Conservation (phyloP, 2,113 vertebrate species). For the Ellobius talpinus region DNA sequence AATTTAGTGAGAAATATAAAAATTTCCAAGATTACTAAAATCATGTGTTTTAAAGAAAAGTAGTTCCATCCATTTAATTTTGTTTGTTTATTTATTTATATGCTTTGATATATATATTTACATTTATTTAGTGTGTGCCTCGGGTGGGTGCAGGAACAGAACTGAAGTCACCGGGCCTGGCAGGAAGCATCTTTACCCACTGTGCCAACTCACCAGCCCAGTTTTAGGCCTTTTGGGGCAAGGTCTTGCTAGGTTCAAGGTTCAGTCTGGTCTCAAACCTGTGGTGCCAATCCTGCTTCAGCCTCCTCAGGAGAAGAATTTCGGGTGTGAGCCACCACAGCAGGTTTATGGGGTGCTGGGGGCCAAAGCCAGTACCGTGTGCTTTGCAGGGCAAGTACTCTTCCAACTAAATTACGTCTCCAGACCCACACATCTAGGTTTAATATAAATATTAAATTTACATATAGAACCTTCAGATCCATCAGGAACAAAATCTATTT, state of each 20-base stretch:
- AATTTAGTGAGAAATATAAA: slow-evolving; percentile 48
- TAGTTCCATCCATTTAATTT: not conserved
- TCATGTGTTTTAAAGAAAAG: slow-evolving; percentile 5
- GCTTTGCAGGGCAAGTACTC: too few relatives aligned
- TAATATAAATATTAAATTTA: slow-evolving; percentile 16
- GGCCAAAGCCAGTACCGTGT: not conserved
- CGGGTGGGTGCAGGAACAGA: too few relatives aligned
- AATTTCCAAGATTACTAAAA: slow-evolving; percentile 36
- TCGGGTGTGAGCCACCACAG: not conserved
- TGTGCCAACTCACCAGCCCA: too few relatives aligned
- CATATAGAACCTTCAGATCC: not conserved
- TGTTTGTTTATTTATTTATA: not conserved
- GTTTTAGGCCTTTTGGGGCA: too few relatives aligned
- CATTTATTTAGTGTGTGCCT: not conserved
- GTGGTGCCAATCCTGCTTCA: too few relatives aligned
- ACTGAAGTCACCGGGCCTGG: not conserved
- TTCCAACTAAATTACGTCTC: too few relatives aligned
- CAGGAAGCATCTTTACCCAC: not conserved
- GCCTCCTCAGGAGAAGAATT: not conserved
- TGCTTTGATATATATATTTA: not conserved
- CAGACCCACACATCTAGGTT: not conserved
- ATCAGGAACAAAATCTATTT: slow-evolving; percentile 29
- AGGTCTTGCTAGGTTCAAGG: too few relatives aligned
- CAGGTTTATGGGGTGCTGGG: not conserved
- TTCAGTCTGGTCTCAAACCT: too few relatives aligned